phyloP scores from a whole-genome alignment of 2,888 invertebrate genomes.

The Pandemis corylana region DNA sequence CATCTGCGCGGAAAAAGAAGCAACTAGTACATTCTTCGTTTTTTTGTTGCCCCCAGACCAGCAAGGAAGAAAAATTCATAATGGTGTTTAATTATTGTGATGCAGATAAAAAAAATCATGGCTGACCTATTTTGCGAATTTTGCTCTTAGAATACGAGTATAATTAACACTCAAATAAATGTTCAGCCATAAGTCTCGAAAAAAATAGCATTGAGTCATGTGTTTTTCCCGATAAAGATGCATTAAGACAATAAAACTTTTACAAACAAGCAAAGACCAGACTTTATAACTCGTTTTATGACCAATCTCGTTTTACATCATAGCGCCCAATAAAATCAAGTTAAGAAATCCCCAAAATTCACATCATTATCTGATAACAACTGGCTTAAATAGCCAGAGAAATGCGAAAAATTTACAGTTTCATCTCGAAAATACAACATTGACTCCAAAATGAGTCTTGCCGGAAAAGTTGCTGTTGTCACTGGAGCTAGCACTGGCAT shows the following conservation, averaged over 20 bases:
- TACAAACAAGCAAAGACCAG: not conserved
- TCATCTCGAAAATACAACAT: not conserved
- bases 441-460: not conserved
- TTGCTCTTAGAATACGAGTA: no score
- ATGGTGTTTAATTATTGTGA: no score
- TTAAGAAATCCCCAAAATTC: not conserved
- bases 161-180: no score
- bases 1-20: no score
- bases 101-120: no score
- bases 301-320: not conserved
- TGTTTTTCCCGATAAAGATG: constrained; percentile 1
- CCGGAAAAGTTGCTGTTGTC: constrained; percentile 24
- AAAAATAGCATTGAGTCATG: constrained; percentile 27
- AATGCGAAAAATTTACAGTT: not conserved
- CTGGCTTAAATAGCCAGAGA: constrained; percentile 3
- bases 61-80: no score
- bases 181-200: no score
- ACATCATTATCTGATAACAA: constrained; percentile 1
- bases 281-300: not conserved
- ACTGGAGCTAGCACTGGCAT: constrained; percentile 24
- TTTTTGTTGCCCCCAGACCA: no score
- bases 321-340: not conserved
- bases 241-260: not conserved
- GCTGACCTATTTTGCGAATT: no score
- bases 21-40: no score